Base-by-base conservation (phyloP, 2,113 vertebrate genomes). In the Plecturocebus donacophilus region DNA sequence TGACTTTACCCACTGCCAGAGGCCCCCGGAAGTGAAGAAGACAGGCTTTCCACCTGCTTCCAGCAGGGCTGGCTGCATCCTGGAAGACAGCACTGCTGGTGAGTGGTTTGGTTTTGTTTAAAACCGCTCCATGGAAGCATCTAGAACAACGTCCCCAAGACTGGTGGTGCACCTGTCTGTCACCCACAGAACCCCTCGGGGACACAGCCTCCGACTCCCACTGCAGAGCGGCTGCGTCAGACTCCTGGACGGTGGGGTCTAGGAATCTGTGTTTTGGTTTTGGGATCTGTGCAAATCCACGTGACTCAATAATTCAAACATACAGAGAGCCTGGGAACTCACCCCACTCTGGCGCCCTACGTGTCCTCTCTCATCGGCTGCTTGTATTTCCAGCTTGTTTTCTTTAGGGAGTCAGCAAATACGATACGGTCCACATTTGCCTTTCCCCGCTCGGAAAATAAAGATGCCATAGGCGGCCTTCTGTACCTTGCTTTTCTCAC, bases 41-140 rank as follows among this genome's bases (percentile, higher is more conserved):
- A 45, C 16, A 0, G 25, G 0, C 16, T 9, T 85, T 47, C 91
- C 5, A 38, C 13, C 0, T 0, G 1, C 40, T 88, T 66, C 49
- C 40, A 8, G 70, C 13, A n/a, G n/a, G 30, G n/a, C 86, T 40
- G 71, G 90, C 73, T n/a, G 1, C 7, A 35, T 75, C 89, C 70
- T 0, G 0, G 80, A 47, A 58, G 61, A 7, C 42, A 54, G 52
- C 80, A 40, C 91, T 19, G 21, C 45, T 27, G 23, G 25, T 47
- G 40, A 13, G 49, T 7, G 17, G 61, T 6, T 27, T 30, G 66
- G 49, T 42, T 58, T 30, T 80, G 35, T 88, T 75, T 47, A 42
- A 56, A 47, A 71, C 52, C 42, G n/a, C 27, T 42, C 20, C 83
- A 52, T 2, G 61, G n/a, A 73, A 52, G n/a, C 38, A 30, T 21